Conservation (phyloP, 2,797 vertebrate genomes). For the Pangasius macronema region DNA sequence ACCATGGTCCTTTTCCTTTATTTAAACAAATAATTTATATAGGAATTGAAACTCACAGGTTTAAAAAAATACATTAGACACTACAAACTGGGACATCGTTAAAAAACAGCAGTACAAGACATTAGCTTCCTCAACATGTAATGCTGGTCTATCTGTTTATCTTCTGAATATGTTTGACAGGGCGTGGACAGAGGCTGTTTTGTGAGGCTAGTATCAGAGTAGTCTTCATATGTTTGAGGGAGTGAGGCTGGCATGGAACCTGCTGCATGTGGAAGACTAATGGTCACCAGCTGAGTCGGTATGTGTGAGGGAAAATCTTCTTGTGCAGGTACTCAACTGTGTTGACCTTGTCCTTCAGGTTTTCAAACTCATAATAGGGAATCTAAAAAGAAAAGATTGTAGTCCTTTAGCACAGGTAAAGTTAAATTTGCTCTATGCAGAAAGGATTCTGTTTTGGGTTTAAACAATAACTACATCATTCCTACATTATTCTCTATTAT, state of each 20-base stretch:
- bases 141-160: neutral
- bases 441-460: neutral
- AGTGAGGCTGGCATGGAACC: neutral
- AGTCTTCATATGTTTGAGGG: neutral
- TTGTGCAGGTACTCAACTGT: conserved; percentile 86
- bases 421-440: neutral
- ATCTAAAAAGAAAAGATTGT: conserved; percentile 71
- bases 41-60: neutral
- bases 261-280: conserved; percentile 42
- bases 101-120: neutral
- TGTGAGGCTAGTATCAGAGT: neutral
- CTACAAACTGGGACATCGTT: too few species aligned
- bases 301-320: conserved; percentile 84
- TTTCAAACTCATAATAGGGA: conserved; percentile 85
- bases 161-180: neutral
- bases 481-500: neutral
- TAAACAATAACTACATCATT: neutral
- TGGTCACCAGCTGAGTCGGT: conserved; percentile 74
- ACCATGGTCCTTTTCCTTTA: conserved; percentile 13
- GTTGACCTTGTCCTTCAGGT: conserved; percentile 64
- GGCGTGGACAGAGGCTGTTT: neutral
- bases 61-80: conserved; percentile 14
- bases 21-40: conserved; percentile 27
- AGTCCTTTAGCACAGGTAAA: neutral
- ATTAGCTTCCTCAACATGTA: neutral